Conservation (phyloP, 2,113 vertebrate species). For the Xiphophorus hellerii region DNA sequence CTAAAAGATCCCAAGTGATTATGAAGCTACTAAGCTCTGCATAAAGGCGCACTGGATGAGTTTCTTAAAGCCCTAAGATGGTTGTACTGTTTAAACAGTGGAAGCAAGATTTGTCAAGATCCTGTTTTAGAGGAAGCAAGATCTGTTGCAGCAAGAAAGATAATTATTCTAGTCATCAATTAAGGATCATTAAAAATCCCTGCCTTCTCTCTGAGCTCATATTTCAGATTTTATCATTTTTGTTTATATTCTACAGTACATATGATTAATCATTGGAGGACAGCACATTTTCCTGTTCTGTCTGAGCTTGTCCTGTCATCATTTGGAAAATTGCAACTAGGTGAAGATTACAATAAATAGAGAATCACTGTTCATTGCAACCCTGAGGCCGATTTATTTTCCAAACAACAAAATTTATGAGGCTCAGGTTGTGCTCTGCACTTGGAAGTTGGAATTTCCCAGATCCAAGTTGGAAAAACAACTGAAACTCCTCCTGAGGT, state of each 20-base stretch:
- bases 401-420: not conserved
- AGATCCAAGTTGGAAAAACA: not conserved
- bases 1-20: slow-evolving; percentile 42
- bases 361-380: not conserved
- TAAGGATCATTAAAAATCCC: slow-evolving; percentile 32
- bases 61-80: slow-evolving; percentile 10
- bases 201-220: not conserved
- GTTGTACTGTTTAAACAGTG: slow-evolving; percentile 26
- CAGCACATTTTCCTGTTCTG: not conserved
- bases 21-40: slow-evolving; percentile 22
- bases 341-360: not conserved
- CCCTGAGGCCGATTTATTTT: not conserved
- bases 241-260: slow-evolving; percentile 3
- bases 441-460: not conserved
- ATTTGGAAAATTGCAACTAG: not conserved
- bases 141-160: slow-evolving; percentile 27
- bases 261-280: not conserved
- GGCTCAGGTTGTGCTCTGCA: not conserved
- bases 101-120: not conserved
- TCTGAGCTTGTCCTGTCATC: not conserved
- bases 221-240: not conserved
- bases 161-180: slow-evolving; percentile 12
- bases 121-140: slow-evolving; percentile 31
- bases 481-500: not conserved
- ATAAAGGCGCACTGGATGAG: slow-evolving; percentile 12